phyloP scores from a whole-genome alignment of 2,113 vertebrate genomes.

The Colius striatus region DNA sequence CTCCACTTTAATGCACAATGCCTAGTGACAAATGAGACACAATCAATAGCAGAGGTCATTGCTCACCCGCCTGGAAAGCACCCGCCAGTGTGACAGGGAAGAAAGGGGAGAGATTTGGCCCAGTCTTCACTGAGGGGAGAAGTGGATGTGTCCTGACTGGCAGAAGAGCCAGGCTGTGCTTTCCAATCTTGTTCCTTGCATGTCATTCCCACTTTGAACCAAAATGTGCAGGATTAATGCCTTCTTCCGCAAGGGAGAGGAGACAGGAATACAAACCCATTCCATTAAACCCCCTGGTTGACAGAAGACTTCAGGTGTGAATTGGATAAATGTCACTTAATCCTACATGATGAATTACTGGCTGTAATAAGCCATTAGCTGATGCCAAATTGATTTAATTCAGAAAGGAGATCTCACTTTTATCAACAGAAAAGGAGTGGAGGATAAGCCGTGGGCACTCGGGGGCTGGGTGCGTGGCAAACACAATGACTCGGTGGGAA shows the following conservation, averaged over 20 bases:
- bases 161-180: not conserved
- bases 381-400: not conserved
- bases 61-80: not conserved
- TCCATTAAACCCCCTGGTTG: not conserved
- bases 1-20: not conserved
- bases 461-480: not conserved
- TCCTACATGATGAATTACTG: not conserved
- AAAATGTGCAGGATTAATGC: not conserved
- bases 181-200: not conserved
- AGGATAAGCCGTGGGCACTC: not conserved
- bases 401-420: not conserved
- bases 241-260: not conserved
- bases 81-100: not conserved
- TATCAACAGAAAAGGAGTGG: not conserved
- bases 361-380: not conserved
- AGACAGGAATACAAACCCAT: not conserved
- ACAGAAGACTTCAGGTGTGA: conserved; percentile 6
- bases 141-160: not conserved
- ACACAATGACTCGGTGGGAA: not conserved
- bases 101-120: not conserved
- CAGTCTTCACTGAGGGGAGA: not conserved
- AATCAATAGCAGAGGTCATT: conserved; percentile 42
- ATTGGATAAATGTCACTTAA: not conserved
- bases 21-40: conserved; percentile 44
- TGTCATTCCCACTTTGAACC: not conserved